These are phyloP conservation scores for Notechis scutatus DNA, from an alignment of 2,113 vertebrate species.

Conservation along the genomic window DNA sequence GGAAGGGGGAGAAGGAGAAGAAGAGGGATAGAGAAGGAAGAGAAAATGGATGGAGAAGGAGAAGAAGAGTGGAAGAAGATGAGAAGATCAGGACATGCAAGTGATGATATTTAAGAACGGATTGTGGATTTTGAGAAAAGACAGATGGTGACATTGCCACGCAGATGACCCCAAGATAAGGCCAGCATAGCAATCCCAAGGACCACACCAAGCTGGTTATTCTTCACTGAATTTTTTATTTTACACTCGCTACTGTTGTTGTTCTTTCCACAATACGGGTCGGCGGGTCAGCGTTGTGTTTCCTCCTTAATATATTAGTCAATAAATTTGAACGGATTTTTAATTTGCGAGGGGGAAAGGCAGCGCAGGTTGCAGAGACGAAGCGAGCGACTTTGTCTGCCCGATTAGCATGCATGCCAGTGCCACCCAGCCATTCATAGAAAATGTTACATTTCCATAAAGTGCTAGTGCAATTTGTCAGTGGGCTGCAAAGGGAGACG, in stretches of 20 bases:
- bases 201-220: conserved; percentile 77
- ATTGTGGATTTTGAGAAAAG: conserved; percentile 69
- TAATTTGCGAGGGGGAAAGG: conserved; percentile 81
- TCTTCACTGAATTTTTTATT: conserved; percentile 58
- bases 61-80: not conserved
- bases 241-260: conserved; percentile 51
- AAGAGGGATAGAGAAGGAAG: too few relatives aligned
- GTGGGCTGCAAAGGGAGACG: not conserved
- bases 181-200: conserved; percentile 67
- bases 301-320: conserved; percentile 80
- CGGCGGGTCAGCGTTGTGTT: conserved; percentile 69
- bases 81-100: conserved; percentile 62
- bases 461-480: conserved; percentile 74
- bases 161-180: conserved; percentile 58
- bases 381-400: conserved; percentile 71
- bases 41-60: not conserved
- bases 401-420: conserved; percentile 73
- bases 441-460: conserved; percentile 86
- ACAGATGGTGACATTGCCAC: conserved; percentile 68
- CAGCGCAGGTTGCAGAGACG: conserved; percentile 73
- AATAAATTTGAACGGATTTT: conserved; percentile 84
- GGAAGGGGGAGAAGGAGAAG: too few relatives aligned
- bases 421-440: conserved; percentile 71
- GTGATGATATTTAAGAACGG: conserved; percentile 74
- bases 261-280: conserved; percentile 75